phyloP scores from a whole-genome alignment of 2,797 vertebrate species.

The Spinus pinus region DNA sequence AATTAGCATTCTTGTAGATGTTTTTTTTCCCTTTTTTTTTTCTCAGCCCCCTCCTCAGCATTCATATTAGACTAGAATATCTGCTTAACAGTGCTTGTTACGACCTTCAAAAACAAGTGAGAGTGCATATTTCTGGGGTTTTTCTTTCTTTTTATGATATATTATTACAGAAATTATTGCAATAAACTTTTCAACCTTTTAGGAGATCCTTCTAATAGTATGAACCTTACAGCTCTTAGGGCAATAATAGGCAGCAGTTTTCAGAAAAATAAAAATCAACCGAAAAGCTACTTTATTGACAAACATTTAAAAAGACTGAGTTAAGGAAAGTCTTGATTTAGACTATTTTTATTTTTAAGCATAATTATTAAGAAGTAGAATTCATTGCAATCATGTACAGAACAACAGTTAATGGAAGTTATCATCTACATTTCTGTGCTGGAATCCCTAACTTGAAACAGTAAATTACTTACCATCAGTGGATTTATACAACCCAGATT shows the following conservation, averaged over 20 bases:
- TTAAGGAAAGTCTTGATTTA: not conserved
- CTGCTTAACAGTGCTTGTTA: not conserved
- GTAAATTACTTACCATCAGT: not conserved
- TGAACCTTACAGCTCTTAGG: not conserved
- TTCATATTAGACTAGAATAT: not conserved
- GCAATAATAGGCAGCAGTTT: not conserved
- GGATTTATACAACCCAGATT: not conserved
- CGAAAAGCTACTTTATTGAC: not conserved
- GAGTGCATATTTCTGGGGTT: not conserved
- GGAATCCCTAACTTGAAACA: not conserved
- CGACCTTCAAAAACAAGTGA: not conserved
- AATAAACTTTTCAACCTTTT: not conserved
- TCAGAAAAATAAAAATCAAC: not conserved
- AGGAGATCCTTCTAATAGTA: not conserved
- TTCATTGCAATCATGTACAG: not conserved
- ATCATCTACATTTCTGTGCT: not conserved
- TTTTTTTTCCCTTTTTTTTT: not conserved
- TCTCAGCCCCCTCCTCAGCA: not conserved
- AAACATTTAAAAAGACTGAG: not conserved
- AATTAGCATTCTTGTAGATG: not conserved
- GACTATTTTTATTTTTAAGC: not conserved
- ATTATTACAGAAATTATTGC: not conserved
- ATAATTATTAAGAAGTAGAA: not conserved
- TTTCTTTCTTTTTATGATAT: not conserved
- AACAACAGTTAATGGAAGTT: not conserved